phyloP scores from a whole-genome alignment of 1,140 invertebrate genomes.

The Caenorhabditis remanei region DNA sequence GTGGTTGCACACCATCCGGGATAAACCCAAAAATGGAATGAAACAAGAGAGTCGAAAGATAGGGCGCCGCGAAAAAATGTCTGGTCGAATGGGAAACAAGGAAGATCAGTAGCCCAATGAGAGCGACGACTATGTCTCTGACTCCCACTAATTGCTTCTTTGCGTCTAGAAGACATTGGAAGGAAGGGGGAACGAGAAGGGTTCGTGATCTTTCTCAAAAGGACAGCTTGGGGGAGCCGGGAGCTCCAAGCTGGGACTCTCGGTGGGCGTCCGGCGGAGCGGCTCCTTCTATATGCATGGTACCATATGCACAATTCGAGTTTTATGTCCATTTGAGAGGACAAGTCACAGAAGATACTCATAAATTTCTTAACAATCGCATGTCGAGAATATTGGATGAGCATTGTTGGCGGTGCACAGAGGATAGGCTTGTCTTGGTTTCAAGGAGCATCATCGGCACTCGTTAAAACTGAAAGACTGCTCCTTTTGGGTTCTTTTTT shows the following conservation, averaged over 20 bases:
- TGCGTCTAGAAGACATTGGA: background rate
- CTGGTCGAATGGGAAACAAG: conserved; percentile 11
- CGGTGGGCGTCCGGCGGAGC: conserved; percentile 1
- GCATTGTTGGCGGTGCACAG: conserved; percentile 31
- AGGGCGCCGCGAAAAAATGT: conserved; percentile 6
- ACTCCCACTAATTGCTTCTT: conserved; percentile 49
- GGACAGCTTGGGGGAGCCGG: background rate
- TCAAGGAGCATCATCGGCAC: background rate
- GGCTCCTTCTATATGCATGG: conserved; percentile 53
- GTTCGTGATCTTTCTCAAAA: conserved; percentile 39
- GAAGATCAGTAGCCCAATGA: conserved; percentile 27
- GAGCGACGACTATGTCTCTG: background rate
- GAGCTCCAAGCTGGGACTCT: background rate
- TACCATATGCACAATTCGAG: conserved; percentile 56
- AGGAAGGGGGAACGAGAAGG: background rate
- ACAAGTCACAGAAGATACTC: conserved; percentile 54
- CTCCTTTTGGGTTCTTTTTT: background rate
- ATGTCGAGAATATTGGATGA: conserved; percentile 54
- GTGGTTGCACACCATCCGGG: conserved; percentile 51
- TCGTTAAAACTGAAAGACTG: background rate
- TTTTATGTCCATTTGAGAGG: conserved; percentile 55
- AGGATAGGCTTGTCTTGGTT: background rate
- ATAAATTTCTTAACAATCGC: conserved; percentile 57
- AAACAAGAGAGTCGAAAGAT: background rate
- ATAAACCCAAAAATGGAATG: conserved; percentile 38